Conservation (phyloP, 2,113 vertebrate genomes). For the Campylorhamphus procurvoides region DNA sequence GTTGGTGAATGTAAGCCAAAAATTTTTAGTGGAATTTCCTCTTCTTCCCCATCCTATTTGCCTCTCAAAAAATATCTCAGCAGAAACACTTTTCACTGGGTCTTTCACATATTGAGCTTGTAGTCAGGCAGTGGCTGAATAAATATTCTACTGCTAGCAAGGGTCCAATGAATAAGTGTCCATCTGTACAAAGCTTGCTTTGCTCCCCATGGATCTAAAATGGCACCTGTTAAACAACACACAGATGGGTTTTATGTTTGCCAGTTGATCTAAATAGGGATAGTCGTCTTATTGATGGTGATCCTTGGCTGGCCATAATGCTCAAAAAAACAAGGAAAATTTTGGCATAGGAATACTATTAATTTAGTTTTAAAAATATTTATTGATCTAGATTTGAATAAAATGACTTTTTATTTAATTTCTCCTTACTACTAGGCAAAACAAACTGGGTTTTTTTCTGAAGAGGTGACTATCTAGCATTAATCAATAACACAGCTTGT, state of each 20-base stretch:
- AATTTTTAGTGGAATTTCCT: slow-evolving; percentile 3
- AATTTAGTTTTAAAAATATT: not conserved
- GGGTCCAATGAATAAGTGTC: slow-evolving; percentile 43
- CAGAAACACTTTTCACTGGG: not conserved
- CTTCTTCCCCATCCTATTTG: slow-evolving; percentile 4
- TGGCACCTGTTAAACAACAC: slow-evolving; percentile 68
- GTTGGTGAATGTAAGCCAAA: not conserved
- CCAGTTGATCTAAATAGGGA: slow-evolving; percentile 61
- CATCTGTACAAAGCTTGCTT: slow-evolving; percentile 64
- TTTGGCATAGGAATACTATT: not conserved
- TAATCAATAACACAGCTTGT: slow-evolving; percentile 32
- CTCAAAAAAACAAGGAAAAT: not conserved
- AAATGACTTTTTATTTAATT: not conserved
- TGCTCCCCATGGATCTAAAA: slow-evolving; percentile 63
- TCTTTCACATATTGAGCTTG: slow-evolving; percentile 27
- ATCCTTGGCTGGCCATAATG: slow-evolving; percentile 33
- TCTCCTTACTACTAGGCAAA: not conserved
- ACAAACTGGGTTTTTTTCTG: not conserved
- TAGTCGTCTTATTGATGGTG: slow-evolving; percentile 15
- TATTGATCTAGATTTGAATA: not conserved
- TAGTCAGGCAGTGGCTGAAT: slow-evolving; percentile 34
- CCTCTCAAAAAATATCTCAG: slow-evolving; percentile 21
- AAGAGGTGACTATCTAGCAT: not conserved
- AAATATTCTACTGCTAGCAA: slow-evolving; percentile 44
- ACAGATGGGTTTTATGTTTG: slow-evolving; percentile 66